Base-by-base conservation (phyloP, 1,140 invertebrate species). In the Tetranychus urticae region DNA sequence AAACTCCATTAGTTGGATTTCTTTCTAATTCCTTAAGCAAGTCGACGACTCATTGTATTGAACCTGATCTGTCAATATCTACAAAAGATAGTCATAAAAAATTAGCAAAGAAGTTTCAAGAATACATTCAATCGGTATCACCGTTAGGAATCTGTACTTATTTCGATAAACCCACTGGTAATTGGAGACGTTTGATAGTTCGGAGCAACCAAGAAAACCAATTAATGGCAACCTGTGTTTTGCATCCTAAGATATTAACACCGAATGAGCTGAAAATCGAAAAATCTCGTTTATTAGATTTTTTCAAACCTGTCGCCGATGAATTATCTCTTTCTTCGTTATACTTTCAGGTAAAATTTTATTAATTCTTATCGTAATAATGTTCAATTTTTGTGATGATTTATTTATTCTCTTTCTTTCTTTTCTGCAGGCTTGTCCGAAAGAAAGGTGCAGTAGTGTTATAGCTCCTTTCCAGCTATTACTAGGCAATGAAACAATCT, bases 161-260 rank as follows among this genome's bases (percentile, higher is more conserved):
- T 52, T 56, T 58, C 45, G 61, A 56, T 31, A 85, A 90, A 67
- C 76, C 78, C 42, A 33, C 13, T 8, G 93, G 93, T 0, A 78
- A 88, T 71, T 98, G 91, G 82, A 79, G 81, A 62, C 86, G 88
- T 71, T 72, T 97, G 37, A 85, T 82, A 23, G 82, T 85, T 0
- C 74, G 92, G 58, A 78, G 80, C 34, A 67, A 67, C 59, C 82
- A 81, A 2, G 66, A 69, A 7, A 74, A 72, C n/a, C 77, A 82
- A 61, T 79, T 92, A 61, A 72, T 97, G 66, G 85, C 91, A 77
- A 74, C 93, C n/a, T 80, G 91, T 42, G 78, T 86, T 10, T 83
- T 86, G 55, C 69, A 76, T 65, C 73, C 76, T 3, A 70, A 71
- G 62, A 62, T 68, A 65, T 68, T 88, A 52, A 75, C 70, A 5